Conservation (phyloP, 2,113 vertebrate species). For the Notothenia rossii region DNA sequence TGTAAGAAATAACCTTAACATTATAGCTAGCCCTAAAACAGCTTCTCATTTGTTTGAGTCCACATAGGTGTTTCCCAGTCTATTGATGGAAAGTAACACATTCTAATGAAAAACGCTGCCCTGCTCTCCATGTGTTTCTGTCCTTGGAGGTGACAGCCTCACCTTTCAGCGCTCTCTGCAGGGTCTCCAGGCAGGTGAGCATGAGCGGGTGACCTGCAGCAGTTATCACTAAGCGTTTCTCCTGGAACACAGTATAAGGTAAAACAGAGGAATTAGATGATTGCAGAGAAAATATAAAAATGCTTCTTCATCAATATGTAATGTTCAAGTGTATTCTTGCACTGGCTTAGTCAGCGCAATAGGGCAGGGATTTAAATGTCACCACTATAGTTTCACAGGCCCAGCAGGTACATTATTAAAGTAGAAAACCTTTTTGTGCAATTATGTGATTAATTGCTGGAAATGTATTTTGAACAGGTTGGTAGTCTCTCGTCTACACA, state of each 20-base stretch:
- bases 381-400: neutral
- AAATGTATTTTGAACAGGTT: constrained; percentile 1
- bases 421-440: neutral
- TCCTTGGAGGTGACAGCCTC: constrained; percentile 25
- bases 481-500: neutral
- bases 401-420: neutral
- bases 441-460: constrained; percentile 19
- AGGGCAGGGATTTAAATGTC: constrained; percentile 38
- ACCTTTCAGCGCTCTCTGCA: constrained; percentile 99
- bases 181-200: constrained; percentile 94
- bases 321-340: constrained; percentile 14
- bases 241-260: constrained; percentile 80
- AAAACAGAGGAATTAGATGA: constrained; percentile 9
- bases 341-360: neutral
- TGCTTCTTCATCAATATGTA: constrained; percentile 31
- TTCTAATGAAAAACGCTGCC: neutral
- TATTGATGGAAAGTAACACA: neutral
- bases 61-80: neutral
- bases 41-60: neutral
- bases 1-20: neutral
- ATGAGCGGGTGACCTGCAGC: constrained; percentile 93
- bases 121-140: neutral
- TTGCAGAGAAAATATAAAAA: neutral
- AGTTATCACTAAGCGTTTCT: constrained; percentile 93
- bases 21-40: neutral